phyloP scores from a whole-genome alignment of 2,113 vertebrate genomes.

The Tiliqua scincoides region DNA sequence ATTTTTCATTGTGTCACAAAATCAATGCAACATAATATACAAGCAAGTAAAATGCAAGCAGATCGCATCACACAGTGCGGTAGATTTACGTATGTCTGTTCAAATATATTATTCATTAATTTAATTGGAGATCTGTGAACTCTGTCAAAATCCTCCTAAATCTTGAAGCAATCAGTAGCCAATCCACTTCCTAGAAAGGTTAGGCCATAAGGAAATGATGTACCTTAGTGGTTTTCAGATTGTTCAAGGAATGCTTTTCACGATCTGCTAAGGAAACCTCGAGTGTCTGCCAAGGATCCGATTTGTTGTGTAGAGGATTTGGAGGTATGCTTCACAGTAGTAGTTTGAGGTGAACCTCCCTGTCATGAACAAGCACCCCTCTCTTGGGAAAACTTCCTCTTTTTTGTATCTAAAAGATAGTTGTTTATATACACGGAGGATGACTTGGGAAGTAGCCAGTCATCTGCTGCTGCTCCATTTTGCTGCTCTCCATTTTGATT shows the following conservation, averaged over 20 bases:
- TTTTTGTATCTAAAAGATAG: neutral
- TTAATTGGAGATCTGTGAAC: constrained; percentile 32
- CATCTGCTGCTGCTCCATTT: too few relatives aligned
- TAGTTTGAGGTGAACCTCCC: neutral
- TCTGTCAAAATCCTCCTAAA: constrained; percentile 10
- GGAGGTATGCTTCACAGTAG: neutral
- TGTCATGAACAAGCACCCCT: too few relatives aligned
- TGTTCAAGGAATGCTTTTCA: neutral
- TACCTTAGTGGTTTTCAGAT: neutral
- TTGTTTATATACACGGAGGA: too few relatives aligned
- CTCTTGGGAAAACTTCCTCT: too few relatives aligned
- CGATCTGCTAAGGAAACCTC: neutral
- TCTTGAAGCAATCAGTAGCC: constrained; percentile 37
- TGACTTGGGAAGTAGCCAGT: too few relatives aligned
- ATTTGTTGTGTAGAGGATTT: neutral
- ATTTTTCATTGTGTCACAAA: constrained; percentile 67
- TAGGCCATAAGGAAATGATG: neutral
- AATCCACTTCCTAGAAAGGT: constrained; percentile 9
- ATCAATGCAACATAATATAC: constrained; percentile 63
- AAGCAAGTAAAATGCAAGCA: constrained; percentile 47
- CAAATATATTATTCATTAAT: constrained; percentile 34
- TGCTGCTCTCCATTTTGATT: too few relatives aligned
- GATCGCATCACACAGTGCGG: neutral
- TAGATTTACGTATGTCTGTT: neutral
- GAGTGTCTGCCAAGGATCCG: neutral